Conservation (phyloP, 2,113 vertebrate species). For the Cynopterus brachyotis region DNA sequence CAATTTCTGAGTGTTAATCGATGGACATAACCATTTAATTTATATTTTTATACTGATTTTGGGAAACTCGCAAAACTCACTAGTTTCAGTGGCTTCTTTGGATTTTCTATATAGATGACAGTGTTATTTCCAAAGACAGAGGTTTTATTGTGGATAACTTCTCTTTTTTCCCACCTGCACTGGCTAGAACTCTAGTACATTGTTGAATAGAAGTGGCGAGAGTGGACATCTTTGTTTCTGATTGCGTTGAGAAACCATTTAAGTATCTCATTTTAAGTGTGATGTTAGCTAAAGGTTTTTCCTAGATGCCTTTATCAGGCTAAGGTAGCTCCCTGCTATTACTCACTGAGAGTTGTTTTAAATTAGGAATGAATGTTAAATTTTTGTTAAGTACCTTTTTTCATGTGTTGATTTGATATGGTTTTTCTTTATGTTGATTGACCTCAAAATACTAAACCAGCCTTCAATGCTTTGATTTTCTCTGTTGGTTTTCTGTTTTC, state of each 20-base stretch:
- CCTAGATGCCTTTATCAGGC: background rate
- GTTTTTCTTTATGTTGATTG: background rate
- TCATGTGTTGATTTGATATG: background rate
- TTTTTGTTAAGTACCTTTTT: background rate
- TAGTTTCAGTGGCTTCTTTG: background rate
- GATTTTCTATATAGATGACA: background rate
- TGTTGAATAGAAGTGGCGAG: background rate
- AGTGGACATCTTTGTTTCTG: background rate
- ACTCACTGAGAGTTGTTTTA: background rate
- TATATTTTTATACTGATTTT: background rate
- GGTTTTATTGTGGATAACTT: background rate
- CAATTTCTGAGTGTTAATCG: background rate
- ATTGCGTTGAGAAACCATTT: background rate
- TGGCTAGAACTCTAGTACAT: background rate
- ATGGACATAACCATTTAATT: background rate
- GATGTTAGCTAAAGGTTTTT: background rate
- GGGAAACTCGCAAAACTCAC: background rate
- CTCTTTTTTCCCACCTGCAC: background rate
- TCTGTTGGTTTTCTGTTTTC: background rate
- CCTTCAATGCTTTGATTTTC: background rate
- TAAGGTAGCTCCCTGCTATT: background rate
- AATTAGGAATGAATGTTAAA: background rate
- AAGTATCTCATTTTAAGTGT: background rate
- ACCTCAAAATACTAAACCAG: background rate
- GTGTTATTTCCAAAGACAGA: background rate